A percentile compares a stretch with the other conserved stretches of the same genome.
These are phyloP conservation scores for Teleogryllus occipitalis DNA, from an alignment of 1,140 invertebrate species.

Conservation along the genomic window DNA sequence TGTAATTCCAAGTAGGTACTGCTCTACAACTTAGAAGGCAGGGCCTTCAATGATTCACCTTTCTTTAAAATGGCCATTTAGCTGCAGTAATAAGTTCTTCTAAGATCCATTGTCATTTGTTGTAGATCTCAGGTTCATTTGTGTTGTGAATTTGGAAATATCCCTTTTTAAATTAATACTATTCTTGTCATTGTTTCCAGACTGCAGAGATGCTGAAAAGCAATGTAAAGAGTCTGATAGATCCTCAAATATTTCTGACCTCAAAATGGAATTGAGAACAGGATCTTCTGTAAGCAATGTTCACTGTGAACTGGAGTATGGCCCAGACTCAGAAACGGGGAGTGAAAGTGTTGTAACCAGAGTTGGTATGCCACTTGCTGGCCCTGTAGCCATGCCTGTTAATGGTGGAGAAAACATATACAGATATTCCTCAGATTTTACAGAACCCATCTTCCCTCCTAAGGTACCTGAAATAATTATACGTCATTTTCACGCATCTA, in stretches of 20 bases:
- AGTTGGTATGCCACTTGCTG: slow-evolving; percentile 57
- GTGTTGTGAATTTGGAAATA: not conserved
- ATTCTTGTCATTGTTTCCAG: not conserved
- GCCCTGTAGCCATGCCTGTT: slow-evolving; percentile 60
- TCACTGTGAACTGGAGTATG: slow-evolving; percentile 47
- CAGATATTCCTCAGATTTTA: slow-evolving; percentile 81
- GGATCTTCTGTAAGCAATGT: slow-evolving; percentile 69
- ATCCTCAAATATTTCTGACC: slow-evolving; percentile 82
- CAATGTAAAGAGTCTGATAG: slow-evolving; percentile 77
- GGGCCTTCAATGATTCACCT: too few species aligned
- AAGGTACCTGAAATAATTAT: slow-evolving; percentile 34
- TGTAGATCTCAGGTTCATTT: too few species aligned
- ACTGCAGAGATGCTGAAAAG: slow-evolving; percentile 54
- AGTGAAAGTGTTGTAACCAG: slow-evolving; percentile 41
- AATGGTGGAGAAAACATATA: slow-evolving; percentile 53
- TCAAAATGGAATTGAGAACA: slow-evolving; percentile 79
- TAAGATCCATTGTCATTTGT: too few species aligned
- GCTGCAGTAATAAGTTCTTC: too few species aligned
- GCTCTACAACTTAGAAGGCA: too few species aligned
- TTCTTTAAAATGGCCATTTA: too few species aligned
- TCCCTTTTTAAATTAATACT: not conserved
- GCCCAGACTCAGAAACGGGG: slow-evolving; percentile 43
- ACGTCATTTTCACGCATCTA: too few species aligned
- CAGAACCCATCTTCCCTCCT: slow-evolving; percentile 69
- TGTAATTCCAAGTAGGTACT: too few species aligned